A percentile compares a stretch with the other conserved stretches of the same genome.
phyloP scores from a whole-genome alignment of 2,888 invertebrate genomes.

The Cantharis lateralis region DNA sequence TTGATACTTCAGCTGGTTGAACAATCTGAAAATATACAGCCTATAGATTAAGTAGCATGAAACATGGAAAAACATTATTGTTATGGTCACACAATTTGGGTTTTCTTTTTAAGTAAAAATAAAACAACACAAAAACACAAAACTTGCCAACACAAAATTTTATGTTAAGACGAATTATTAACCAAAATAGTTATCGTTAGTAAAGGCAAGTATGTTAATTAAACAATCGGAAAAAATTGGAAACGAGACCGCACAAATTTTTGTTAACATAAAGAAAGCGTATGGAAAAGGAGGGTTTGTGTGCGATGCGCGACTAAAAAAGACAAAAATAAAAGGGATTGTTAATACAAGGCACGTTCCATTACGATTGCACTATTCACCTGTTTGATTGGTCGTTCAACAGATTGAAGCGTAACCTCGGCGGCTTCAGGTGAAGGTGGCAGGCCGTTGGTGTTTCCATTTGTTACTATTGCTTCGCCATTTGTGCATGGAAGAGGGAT shows the following conservation, averaged over 20 bases:
- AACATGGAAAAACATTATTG: not conserved
- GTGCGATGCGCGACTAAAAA: constrained; percentile 12
- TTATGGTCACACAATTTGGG: not conserved
- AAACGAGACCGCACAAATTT: constrained; percentile 21
- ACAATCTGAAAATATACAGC: constrained; percentile 33
- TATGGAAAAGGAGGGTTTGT: not conserved
- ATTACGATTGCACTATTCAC: constrained; percentile 50
- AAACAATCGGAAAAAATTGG: constrained; percentile 36
- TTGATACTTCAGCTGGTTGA: constrained; percentile 28
- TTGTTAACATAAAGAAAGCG: constrained; percentile 37
- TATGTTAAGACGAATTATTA: not conserved
- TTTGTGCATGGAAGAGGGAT: constrained; percentile 25
- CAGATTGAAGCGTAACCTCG: constrained; percentile 57
- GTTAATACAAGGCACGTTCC: constrained; percentile 44
- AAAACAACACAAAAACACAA: not conserved
- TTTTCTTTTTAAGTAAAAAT: not conserved
- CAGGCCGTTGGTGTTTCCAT: constrained; percentile 53
- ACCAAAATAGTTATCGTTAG: not conserved
- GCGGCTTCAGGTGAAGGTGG: constrained; percentile 49
- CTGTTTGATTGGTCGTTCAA: constrained; percentile 62
- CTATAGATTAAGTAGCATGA: not conserved
- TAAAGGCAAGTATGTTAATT: constrained; percentile 20
- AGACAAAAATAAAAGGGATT: constrained; percentile 37
- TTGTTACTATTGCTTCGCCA: constrained; percentile 47
- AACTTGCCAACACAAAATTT: not conserved